Evolutionary conservation across 2,113 vertebrate species (phyloP).

Genomic region (Amphilophus citrinellus): DNA sequence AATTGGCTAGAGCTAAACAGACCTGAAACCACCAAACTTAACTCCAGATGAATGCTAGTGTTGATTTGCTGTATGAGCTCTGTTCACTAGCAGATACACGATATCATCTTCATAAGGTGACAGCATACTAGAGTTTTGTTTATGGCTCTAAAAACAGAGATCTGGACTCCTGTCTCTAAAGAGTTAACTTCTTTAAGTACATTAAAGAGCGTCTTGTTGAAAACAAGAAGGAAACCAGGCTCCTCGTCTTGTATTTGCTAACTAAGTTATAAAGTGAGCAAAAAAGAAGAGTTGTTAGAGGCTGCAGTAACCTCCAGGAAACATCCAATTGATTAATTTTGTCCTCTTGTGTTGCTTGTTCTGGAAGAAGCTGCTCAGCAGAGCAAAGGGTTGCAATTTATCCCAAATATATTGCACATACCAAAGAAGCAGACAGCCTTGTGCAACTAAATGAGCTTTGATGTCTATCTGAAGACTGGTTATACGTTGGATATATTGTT

Average conservation of each 20-base stretch:
- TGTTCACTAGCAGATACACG: too few relatives aligned
- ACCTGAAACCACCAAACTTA: neutral
- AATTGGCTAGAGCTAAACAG: neutral
- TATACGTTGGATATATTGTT: neutral
- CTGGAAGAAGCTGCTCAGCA: neutral
- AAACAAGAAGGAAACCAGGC: neutral
- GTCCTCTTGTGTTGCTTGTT: neutral
- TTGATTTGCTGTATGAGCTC: neutral
- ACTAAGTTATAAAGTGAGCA: neutral
- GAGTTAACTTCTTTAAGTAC: neutral
- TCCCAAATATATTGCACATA: neutral
- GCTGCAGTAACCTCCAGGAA: constrained; percentile 14
- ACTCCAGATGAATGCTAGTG: neutral
- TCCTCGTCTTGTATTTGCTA: constrained; percentile 1
- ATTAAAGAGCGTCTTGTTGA: neutral
- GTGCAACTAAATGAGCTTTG: constrained; percentile 2
- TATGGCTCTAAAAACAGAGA: neutral
- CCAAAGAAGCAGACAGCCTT: neutral
- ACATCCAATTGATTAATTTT: constrained; percentile 9
- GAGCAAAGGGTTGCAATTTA: neutral
- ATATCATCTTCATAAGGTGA: neutral
- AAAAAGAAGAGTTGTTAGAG: neutral
- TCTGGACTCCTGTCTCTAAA: neutral
- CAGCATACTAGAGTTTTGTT: neutral
- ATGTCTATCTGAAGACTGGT: constrained; percentile 5